Evolutionary conservation across 1,140 invertebrate species (phyloP), one percentile per base, ranked within the genome.

Genomic region (Pachypeltis micranthus): DNA sequence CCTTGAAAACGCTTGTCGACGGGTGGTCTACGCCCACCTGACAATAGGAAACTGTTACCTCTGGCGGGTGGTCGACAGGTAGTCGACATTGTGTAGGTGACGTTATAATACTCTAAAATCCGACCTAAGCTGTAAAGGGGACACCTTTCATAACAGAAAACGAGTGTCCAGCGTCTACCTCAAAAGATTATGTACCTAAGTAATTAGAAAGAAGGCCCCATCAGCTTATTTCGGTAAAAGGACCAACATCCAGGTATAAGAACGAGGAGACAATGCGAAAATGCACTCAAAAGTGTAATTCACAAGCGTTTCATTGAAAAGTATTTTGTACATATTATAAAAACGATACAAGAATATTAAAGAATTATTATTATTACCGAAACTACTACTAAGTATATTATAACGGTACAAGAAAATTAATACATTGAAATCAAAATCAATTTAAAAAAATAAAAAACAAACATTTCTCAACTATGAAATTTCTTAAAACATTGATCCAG

Each of bases 291-390:
- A 51, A 14, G 47, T 10, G 23, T 51, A 10, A 14, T 21, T 14
- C 47, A 21, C 47, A 21, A 21, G 10, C 47, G 47, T 10, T 21
- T 14, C 47, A 10, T 21, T 7, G 10, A 51, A 51, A 51, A 14
- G 47, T 51, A 51, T 51, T 51, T 10, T 51, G 47, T 51, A 51
- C 47, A 51, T 51, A 51, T 51, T 51, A 51, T 51, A 51, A 51
- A 51, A 51, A 51, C 10, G 47, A 21, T 51, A 51, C 47, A 51
- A 51, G 47, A 51, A 51, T 51, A 51, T 51, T 21, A 51, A 51
- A 51, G 47, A 51, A 51, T 51, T 51, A 51, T 51, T 51, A 51
- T n/a, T n/a, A n/a, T n/a, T n/a, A n/a, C n/a, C n/a, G n/a, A n/a
- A n/a, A n/a, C n/a, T n/a, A n/a, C n/a, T n/a, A n/a, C 21, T 51